phyloP scores from a whole-genome alignment of 2,888 invertebrate species.

The Mongoloraphidia duomilia region DNA sequence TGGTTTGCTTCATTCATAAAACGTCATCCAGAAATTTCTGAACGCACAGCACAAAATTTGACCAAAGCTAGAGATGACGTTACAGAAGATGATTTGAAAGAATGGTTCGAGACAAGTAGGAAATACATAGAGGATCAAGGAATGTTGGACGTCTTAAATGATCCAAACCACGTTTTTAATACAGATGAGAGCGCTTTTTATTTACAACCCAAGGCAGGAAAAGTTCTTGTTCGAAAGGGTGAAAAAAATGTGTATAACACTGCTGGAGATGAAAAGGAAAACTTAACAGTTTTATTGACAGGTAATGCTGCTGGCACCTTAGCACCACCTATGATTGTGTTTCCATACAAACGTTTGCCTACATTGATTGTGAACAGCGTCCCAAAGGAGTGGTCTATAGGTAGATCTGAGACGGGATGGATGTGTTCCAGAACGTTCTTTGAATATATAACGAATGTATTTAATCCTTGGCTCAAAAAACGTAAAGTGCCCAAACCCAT shows the following conservation, averaged over 20 bases:
- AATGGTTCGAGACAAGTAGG: constrained; percentile 17
- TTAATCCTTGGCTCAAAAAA: constrained; percentile 9
- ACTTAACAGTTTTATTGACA: constrained; percentile 17
- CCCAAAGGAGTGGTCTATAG: constrained; percentile 12
- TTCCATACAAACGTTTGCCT: constrained; percentile 13
- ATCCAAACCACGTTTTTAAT: constrained; percentile 18
- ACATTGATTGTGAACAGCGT: constrained; percentile 18
- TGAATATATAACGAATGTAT: constrained; percentile 11
- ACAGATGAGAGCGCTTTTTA: constrained; percentile 18
- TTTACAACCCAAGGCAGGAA: constrained; percentile 16
- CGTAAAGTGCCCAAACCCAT: constrained; percentile 11
- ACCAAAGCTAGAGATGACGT: constrained; percentile 13
- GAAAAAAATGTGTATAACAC: constrained; percentile 16
- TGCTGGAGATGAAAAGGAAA: constrained; percentile 18
- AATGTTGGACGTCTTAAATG: constrained; percentile 12
- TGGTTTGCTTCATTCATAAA: too few species aligned
- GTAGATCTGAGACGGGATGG: constrained; percentile 10
- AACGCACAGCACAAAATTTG: not conserved
- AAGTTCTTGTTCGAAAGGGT: constrained; percentile 18
- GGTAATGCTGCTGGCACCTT: constrained; percentile 16
- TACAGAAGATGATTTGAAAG: constrained; percentile 15
- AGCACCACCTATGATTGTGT: constrained; percentile 17
- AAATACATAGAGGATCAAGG: constrained; percentile 13
- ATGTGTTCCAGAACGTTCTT: constrained; percentile 10
- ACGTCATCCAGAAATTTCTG: not conserved